Conservation (phyloP, 2,888 invertebrate species). For the Melolontha melolontha region DNA sequence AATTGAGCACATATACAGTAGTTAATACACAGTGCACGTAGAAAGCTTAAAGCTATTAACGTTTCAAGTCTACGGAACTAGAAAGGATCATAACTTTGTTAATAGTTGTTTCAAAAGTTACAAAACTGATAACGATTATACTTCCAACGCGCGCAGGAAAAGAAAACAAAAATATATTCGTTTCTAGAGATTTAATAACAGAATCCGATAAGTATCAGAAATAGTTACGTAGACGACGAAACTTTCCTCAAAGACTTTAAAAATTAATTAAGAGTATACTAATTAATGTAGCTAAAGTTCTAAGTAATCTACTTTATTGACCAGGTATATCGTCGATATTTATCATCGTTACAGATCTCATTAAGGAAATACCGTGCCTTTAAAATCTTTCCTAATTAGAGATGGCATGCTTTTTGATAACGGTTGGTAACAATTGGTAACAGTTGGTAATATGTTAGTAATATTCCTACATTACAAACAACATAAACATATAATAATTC, state of each 20-base stretch:
- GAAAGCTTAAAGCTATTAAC: conserved; percentile 33
- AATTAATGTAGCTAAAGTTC: conserved; percentile 12
- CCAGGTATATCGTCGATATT: not conserved
- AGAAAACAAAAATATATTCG: conserved; percentile 30
- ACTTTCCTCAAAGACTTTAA: conserved; percentile 15
- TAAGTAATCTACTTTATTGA: conserved; percentile 18
- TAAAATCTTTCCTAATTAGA: too few relatives aligned
- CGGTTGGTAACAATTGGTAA: too few relatives aligned
- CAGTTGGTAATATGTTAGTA: too few relatives aligned
- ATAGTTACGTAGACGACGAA: conserved; percentile 19
- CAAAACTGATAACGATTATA: conserved; percentile 42
- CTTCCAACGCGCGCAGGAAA: conserved; percentile 20
- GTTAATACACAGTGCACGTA: conserved; percentile 39
- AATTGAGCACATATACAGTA: not conserved
- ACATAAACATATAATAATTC: too few relatives aligned
- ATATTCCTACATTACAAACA: too few relatives aligned
- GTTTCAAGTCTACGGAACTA: conserved; percentile 34
- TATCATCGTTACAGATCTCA: not conserved
- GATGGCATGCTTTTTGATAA: too few relatives aligned
- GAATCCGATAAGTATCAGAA: conserved; percentile 29
- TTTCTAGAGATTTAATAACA: conserved; percentile 31
- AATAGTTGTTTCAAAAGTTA: conserved; percentile 42
- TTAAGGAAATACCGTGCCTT: too few relatives aligned
- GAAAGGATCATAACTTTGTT: conserved; percentile 43
- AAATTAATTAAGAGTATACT: conserved; percentile 29